Base-by-base conservation (phyloP, 2,113 vertebrate species). In the Solea senegalensis region DNA sequence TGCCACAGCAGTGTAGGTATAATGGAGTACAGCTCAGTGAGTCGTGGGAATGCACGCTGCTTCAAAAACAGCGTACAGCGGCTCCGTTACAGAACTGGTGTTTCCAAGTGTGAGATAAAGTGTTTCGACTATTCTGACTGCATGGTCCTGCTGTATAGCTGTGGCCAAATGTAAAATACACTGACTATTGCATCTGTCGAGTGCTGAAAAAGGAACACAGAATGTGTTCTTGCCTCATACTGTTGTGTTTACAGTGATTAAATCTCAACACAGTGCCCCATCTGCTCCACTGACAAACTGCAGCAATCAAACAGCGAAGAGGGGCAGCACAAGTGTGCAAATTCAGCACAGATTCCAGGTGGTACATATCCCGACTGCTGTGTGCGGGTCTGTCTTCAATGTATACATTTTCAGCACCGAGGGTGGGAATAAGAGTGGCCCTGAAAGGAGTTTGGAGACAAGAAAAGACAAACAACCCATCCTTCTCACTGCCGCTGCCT, bases 381-480 rank as follows among this genome's bases (percentile, higher is more conserved):
- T 52, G 28, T 15, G 14, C 43, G 43, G 3, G 12, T 57, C 40
- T 49, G 44, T 72, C 57, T 57, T n/a, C 41, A 50, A 8, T 62
- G 64, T 57, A 61, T 74, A 80, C 72, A 64, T 69, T 52, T 41
- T 77, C 44, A 73, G 69, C 66, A 28, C 50, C 12, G n/a, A 61
- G 63, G 67, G 63, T 34, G 28, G 68, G 82, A 69, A 61, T 43
- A 43, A 70, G 39, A 76, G 57, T 2, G 70, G 73, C 59, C 75
- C 62, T 78, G 59, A 53, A 79, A 77, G 67, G 66, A 67, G 61
- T 76, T 64, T 67, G 55, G 69, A 88, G 77, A 78, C 65, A 40
- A 60, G 55, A 43, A 55, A 69, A 79, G 65, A 74, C 71, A 82
- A 83, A 88, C 74, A 80, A 65, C 74, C 60, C 74, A 86, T 86